Base-by-base conservation (phyloP, 2,113 vertebrate genomes). In the Rhabdornis inornatus region DNA sequence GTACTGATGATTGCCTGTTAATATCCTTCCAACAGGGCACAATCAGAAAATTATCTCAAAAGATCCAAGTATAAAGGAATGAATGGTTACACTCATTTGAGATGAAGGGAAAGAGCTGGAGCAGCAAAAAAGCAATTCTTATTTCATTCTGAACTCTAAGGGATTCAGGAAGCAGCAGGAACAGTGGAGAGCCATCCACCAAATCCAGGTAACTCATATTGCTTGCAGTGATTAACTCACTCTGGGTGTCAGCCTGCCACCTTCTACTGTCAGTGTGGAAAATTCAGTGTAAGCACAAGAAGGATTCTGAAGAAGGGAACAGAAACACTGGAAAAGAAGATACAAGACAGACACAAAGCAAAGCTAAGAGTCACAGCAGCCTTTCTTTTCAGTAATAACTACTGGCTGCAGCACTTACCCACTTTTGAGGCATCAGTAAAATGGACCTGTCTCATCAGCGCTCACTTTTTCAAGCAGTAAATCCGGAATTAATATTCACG, bases 401-500 rank as follows among this genome's bases (percentile, higher is more conserved):
- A 31, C 13, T 60, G 87, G 83, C 50, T 74, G 74, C 70, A 87
- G 88, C 87, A 31, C 31, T 83, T 35, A 59, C 89, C 76, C 87
- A n/a, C 63, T 92, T 88, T 40, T 33, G 78, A 95, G 88, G 61
- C 85, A 91, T 31, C 65, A 72, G 69, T 84, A 94, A 96, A 96
- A 96, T 6, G 69, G 92, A 83, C 59, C 68, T 15, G 0, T 78
- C 97, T 95, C 96, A 93, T 93, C 97, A 96, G 94, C 33, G 5
- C 95, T 97, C 97, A 95, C 96, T 97, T 97, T 97, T 96, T 96
- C 97, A 97, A 96, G 97, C 96, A 98, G 96, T 83, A 97, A 97
- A 98, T 98, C 23, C 11, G 78, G 95, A 98, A 98, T 97, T 97
- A 98, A 98, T 96, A 97, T 97, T 98, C 97, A 96, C n/a, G 0